Evolutionary conservation across 2,113 vertebrate species (phyloP), one percentile per base, ranked within the genome.

Genomic region (Brachionichthys hirsutus): DNA sequence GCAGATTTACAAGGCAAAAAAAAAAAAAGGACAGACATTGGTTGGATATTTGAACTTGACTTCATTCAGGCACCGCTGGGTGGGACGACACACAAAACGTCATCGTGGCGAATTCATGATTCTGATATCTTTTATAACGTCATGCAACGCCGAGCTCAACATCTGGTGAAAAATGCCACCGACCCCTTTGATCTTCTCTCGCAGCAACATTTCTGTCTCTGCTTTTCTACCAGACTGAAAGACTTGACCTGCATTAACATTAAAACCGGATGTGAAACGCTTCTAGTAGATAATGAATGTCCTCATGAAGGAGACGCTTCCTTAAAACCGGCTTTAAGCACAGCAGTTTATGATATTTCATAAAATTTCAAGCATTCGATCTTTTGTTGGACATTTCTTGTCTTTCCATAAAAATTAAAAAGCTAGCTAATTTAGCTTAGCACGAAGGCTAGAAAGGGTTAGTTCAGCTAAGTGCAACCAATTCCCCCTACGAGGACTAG

Each of bases 1-100:
- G 82, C 54, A 80, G 43, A 78, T 78, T 67, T 69, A 80, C 76
- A 82, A 78, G 61, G 68, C 61, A 79, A 78, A 71, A 59, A 52
- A 30, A 30, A 30, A 30, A 30, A 30, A 30, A 30, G 24, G 70
- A 71, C 78, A 55, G 2, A 63, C 49, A 54, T 22, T 15, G 22
- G 62, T 75, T 62, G 75, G 71, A 75, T 72, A 63, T 67, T 70
- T 2, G 42, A 55, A 54, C 73, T 77, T 47, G 41, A 22, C 62
- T 24, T 55, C 14, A 41, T 47, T 34, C 18, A 63, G 15, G 3
- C 30, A 57, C 54, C 46, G 7, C 19, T 41, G 64, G 52, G 62
- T 20, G 61, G 69, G n/a, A n/a, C 53, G 65, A 62, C 20, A 70
- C 43, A 42, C 35, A 53, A 64, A 50, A 62, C 40, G 44, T 19